Evolutionary conservation across 2,888 invertebrate genomes (phyloP).

Genomic region (Ptilodon capucinus): DNA sequence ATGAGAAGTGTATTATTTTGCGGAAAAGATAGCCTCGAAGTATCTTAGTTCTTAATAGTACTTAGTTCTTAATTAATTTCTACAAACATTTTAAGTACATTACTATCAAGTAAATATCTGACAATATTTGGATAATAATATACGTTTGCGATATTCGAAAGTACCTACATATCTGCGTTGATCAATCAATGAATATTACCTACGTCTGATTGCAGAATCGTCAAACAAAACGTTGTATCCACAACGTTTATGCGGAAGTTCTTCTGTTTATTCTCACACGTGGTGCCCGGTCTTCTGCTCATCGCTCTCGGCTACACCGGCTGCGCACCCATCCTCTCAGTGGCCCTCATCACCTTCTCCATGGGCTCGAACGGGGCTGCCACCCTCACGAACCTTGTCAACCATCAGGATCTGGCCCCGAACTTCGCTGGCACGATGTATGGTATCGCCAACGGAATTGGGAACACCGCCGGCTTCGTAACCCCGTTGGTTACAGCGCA

Average conservation of each 20-base stretch:
- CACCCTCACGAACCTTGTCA: slow-evolving; percentile 83
- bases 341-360: slow-evolving; percentile 86
- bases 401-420: slow-evolving; percentile 89
- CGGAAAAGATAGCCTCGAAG: no score
- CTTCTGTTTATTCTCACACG: slow-evolving; percentile 85
- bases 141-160: no score
- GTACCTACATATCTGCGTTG: no score
- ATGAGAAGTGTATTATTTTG: no score
- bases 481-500: slow-evolving; percentile 87
- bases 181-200: no score
- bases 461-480: slow-evolving; percentile 87
- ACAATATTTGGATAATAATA: no score
- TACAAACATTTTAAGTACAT: no score
- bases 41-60: no score
- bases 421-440: slow-evolving; percentile 90
- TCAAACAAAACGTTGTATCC: slow-evolving; percentile 70
- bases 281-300: slow-evolving; percentile 77
- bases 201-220: slow-evolving; percentile 71
- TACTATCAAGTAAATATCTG: no score
- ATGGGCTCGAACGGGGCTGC: slow-evolving; percentile 86
- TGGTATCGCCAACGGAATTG: slow-evolving; percentile 89
- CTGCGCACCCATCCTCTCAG: slow-evolving; percentile 84
- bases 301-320: slow-evolving; percentile 83
- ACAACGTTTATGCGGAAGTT: slow-evolving; percentile 84
- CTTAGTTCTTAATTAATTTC: no score